Percentiles rank a stretch among this genome's conserved stretches.
These are phyloP conservation scores for Drosophila biarmipes DNA, from an alignment of 1,140 invertebrate species.

Conservation along the genomic window DNA sequence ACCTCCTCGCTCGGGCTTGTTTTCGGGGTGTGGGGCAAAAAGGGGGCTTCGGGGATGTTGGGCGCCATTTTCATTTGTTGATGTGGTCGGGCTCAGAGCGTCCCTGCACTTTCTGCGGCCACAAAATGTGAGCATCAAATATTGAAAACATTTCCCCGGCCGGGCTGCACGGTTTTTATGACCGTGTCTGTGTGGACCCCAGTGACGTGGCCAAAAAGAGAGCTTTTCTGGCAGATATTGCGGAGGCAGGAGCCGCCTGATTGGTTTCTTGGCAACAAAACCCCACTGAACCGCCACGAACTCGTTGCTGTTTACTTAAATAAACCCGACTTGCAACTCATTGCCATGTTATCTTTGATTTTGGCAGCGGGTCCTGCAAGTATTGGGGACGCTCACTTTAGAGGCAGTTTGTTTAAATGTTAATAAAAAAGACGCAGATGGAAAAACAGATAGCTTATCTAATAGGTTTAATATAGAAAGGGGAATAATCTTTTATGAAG, in stretches of 20 bases:
- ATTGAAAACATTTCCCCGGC: slow-evolving; percentile 58
- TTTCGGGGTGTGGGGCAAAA: background rate
- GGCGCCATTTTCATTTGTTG: slow-evolving; percentile 64
- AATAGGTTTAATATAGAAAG: background rate
- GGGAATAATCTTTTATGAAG: background rate
- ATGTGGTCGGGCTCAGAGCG: slow-evolving; percentile 49
- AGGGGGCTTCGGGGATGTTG: background rate
- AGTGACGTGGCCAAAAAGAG: slow-evolving; percentile 37
- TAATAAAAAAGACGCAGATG: background rate
- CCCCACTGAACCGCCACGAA: slow-evolving; percentile 25
- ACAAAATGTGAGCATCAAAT: slow-evolving; percentile 74
- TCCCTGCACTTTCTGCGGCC: slow-evolving; percentile 71
- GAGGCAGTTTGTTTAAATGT: background rate
- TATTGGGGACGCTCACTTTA: background rate
- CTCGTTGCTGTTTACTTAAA: slow-evolving; percentile 41
- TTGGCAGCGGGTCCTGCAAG: slow-evolving; percentile 25
- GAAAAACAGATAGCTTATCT: background rate
- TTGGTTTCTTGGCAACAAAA: slow-evolving; percentile 70
- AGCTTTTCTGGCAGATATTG: slow-evolving; percentile 30
- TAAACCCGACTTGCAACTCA: slow-evolving; percentile 51
- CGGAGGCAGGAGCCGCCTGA: slow-evolving; percentile 39
- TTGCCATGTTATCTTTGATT: slow-evolving; percentile 56
- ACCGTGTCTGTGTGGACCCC: slow-evolving; percentile 13
- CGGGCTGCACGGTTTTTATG: slow-evolving; percentile 27
- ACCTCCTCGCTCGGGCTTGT: slow-evolving; percentile 14